phyloP scores from a whole-genome alignment of 2,888 invertebrate genomes.

The Rhogogaster chlorosoma region DNA sequence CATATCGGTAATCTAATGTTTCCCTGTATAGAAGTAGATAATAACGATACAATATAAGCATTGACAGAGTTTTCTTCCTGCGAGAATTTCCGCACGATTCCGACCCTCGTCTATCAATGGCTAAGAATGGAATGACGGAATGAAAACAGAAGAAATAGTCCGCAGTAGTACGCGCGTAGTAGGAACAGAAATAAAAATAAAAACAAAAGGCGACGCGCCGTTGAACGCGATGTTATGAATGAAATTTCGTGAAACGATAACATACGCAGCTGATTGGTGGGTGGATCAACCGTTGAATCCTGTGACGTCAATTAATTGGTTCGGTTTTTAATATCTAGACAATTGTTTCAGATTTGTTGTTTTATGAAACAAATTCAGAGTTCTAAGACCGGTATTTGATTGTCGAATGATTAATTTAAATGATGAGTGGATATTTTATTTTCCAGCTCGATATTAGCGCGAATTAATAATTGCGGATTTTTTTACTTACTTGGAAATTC shows the following conservation, averaged over 20 bases:
- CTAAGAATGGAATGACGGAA: background rate
- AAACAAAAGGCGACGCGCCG: background rate
- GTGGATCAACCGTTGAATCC: background rate
- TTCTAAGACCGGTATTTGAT: background rate
- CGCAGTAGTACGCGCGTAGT: background rate
- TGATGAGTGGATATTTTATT: background rate
- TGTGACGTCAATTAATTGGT: background rate
- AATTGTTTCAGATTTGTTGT: background rate
- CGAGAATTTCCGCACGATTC: background rate
- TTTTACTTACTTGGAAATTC: slow-evolving; percentile 79
- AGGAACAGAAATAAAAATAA: background rate
- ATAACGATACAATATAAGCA: background rate
- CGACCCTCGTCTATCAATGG: background rate
- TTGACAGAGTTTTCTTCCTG: background rate
- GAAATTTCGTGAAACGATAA: slow-evolving; percentile 2
- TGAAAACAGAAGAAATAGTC: background rate
- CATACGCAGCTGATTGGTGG: background rate
- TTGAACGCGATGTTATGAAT: background rate
- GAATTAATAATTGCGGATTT: background rate
- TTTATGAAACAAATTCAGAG: background rate
- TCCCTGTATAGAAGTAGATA: background rate
- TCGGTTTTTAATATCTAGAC: background rate
- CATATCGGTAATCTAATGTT: background rate
- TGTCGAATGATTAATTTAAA: background rate
- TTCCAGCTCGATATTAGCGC: background rate